Evolutionary conservation across 2,888 invertebrate species (phyloP).

Genomic region (Lasioglossum malachurum): DNA sequence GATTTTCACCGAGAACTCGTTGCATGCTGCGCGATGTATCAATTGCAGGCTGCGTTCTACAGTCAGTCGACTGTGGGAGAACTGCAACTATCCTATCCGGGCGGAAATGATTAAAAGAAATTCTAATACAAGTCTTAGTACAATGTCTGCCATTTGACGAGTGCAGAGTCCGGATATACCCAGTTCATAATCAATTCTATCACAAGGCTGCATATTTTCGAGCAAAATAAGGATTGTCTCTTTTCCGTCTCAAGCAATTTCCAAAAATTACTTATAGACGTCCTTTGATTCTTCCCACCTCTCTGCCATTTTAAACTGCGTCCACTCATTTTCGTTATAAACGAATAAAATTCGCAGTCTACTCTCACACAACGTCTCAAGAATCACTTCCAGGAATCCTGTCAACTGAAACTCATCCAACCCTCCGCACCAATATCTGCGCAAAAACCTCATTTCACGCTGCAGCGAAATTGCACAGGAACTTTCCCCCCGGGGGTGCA

Average conservation of each 20-base stretch:
- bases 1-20: slow-evolving; percentile 27
- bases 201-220: no score
- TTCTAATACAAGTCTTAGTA: neutral
- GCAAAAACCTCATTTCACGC: neutral
- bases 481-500: neutral
- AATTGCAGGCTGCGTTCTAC: slow-evolving; percentile 6
- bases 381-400: neutral
- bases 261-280: no score
- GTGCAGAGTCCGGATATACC: no score
- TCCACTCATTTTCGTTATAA: neutral
- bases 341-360: neutral
- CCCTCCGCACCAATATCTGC: neutral
- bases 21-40: neutral
- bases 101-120: neutral
- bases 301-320: no score
- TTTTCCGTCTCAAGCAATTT: no score
- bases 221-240: no score
- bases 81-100: neutral
- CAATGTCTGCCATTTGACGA: neutral
- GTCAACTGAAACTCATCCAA: neutral
- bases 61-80: neutral
- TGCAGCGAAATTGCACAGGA: neutral
- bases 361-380: neutral
- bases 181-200: no score
- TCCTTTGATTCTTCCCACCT: no score